Conservation (phyloP, 2,113 vertebrate genomes). For the Tupaia chinensis region DNA sequence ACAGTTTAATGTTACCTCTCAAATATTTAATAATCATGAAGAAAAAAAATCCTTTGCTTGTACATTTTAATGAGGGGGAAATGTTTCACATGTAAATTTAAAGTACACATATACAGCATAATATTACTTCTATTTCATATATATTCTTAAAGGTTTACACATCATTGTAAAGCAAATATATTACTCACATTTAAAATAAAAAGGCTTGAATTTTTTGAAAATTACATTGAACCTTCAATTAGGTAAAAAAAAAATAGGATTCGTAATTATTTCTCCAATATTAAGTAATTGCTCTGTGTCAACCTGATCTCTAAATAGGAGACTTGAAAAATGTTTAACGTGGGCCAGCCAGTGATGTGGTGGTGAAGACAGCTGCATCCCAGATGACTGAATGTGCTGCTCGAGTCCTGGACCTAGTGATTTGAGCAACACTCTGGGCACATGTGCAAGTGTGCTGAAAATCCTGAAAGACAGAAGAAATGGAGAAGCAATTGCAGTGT, state of each 20-base stretch:
- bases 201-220: neutral
- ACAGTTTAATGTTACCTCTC: neutral
- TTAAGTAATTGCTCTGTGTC: neutral
- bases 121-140: neutral
- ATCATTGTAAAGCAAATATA: neutral
- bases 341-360: no score
- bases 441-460: no score
- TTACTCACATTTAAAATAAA: neutral
- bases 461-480: no score
- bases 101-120: neutral
- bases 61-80: neutral
- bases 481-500: no score
- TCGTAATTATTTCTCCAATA: neutral
- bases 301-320: neutral
- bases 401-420: no score
- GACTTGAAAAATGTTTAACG: neutral
- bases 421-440: no score
- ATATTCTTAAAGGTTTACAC: neutral
- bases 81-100: neutral
- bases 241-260: neutral
- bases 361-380: no score
- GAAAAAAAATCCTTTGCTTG: fast-evolving
- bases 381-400: no score
- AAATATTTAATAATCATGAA: neutral
- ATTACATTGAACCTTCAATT: neutral